Evolutionary conservation across 2,113 vertebrate genomes (phyloP).

Genomic region (Delphinapterus leucas): DNA sequence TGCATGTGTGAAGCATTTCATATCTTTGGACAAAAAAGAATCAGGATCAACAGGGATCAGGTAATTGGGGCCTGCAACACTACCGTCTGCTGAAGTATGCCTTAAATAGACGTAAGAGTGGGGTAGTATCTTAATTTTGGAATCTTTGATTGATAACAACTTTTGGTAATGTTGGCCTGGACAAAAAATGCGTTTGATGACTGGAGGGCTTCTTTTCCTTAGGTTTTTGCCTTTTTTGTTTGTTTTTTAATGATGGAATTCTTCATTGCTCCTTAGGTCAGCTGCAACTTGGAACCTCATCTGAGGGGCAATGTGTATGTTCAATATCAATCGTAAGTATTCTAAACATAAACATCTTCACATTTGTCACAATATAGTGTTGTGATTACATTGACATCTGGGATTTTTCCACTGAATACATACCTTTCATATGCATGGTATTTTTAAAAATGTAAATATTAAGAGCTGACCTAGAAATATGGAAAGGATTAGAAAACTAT

Average conservation of each 20-base stretch:
- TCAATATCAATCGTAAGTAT: constrained; percentile 95
- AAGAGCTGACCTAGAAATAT: not conserved
- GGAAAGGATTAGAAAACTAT: constrained; percentile 8
- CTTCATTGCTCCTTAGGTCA: constrained; percentile 85
- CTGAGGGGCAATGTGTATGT: constrained; percentile 97
- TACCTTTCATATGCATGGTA: not conserved
- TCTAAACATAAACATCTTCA: not conserved
- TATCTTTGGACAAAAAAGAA: not conserved
- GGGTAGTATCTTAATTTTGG: not conserved
- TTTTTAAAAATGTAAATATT: constrained; percentile 38
- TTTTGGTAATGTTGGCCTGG: not conserved
- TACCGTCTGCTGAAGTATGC: not conserved
- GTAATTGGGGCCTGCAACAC: not conserved
- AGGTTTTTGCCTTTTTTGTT: not conserved
- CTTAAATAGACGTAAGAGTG: not conserved
- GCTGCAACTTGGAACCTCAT: constrained; percentile 97
- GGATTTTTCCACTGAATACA: not conserved
- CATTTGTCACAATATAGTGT: not conserved
- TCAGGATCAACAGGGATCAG: not conserved
- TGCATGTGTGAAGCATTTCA: constrained; percentile 10
- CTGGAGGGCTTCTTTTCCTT: not conserved
- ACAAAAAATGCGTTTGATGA: not conserved
- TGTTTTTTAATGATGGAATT: not conserved
- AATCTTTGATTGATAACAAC: not conserved
- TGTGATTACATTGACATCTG: not conserved